Evolutionary conservation across 2,888 invertebrate species (phyloP).

Genomic region (Gasteruption jaculator): DNA sequence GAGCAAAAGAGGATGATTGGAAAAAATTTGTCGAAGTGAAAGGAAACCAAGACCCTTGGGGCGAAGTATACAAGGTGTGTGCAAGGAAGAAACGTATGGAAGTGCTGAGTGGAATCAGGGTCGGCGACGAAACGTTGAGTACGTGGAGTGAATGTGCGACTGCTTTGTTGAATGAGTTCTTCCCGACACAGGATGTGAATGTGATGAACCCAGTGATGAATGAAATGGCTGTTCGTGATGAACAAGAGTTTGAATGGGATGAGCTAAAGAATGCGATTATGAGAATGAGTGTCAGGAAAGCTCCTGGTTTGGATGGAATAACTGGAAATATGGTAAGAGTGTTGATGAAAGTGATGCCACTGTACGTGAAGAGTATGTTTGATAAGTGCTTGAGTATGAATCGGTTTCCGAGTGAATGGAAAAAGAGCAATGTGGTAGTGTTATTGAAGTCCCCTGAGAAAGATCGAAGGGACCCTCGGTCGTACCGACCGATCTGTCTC

Average conservation of each 20-base stretch:
- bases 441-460: not conserved
- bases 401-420: not conserved
- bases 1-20: constrained; percentile 12
- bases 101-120: not conserved
- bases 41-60: constrained; percentile 4
- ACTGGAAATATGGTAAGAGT: not conserved
- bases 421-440: not conserved
- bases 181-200: not conserved
- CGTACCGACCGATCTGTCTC: not conserved
- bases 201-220: not conserved
- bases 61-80: constrained; percentile 8
- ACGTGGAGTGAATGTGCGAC: constrained; percentile 1
- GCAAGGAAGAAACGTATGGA: not conserved
- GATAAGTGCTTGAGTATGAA: not conserved
- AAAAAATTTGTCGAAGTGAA: not conserved
- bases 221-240: not conserved
- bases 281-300: no score
- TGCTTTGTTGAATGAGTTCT: not conserved
- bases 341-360: not conserved
- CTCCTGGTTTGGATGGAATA: not conserved
- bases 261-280: not conserved
- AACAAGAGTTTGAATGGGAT: no score
- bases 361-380: not conserved
- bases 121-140: not conserved
- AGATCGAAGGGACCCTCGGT: not conserved